Evolutionary conservation across 1,140 invertebrate species (phyloP), one percentile per base, ranked within the genome.

Genomic region (Sitodiplosis mosellana): DNA sequence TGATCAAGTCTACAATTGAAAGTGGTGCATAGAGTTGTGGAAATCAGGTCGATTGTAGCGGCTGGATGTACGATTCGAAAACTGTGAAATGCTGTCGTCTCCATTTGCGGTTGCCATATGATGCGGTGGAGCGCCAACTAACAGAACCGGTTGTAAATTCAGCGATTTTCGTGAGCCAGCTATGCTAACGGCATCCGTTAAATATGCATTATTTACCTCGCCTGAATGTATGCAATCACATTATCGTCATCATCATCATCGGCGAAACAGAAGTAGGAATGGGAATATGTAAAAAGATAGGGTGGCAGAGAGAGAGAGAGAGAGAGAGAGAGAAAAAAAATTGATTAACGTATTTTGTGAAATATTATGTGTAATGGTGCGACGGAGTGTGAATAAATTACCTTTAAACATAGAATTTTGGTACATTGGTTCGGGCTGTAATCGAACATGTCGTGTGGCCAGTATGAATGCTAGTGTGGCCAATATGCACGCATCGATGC

Each of bases 381-480:
- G 37, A 3, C 37, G 3, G 17, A 40, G 14, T 22, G 37, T 40
- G 14, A 5, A 40, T 36, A 40, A 40, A 38, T 51, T 59, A 78
- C 76, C 76, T 75, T 77, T 78, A 55, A 75, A 78, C 2, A 76
- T 56, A 21, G 72, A 76, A 19, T 66, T 67, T 10, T 70, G 69
- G 53, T 84, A 84, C 33, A 78, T 77, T 5, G 83, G 82, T 64
- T 89, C 85, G 0, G 84, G 78, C 57, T 87, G 80, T 18, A 91
- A 71, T 51, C 82, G 76, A 7, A 92, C 80, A 63, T 92, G 87
- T 50, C 87, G 69, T 1, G 85, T 85, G 14, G 90, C 91, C 51
- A 98, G 70, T 54, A 96, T 90, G 63, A 97, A 96, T 7, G 92
- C 92, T 27, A 97, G 71, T 6, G 85, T 79, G 0, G 91, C 78